Evolutionary conservation across 92 coral and sea anemone genomes (phyloP), one percentile per base, ranked within the genome.

Genomic region (Palythoa grandis): DNA sequence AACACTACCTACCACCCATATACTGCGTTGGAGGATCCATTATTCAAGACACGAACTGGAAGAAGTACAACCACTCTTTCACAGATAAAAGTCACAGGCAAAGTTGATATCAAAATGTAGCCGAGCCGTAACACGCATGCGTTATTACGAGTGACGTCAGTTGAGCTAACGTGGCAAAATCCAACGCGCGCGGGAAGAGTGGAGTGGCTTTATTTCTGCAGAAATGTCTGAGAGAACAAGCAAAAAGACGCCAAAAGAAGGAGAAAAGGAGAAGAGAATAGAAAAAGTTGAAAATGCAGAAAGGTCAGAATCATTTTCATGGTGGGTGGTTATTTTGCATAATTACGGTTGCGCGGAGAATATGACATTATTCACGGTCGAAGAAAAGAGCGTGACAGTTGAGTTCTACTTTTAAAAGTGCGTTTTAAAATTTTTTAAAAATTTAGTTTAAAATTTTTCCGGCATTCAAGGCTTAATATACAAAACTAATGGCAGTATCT

Each of bases 21-120:
- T 88, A 88, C 65, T 83, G 88, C 13, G 74, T 80, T 47, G 91
- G 91, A 76, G 82, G 88, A 88, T 88, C 91, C 91, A 88, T 88
- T 65, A 66, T 76, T 56, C 68, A 47, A 9, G 22, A 53, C 14
- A 75, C 12, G 37, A 48, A 53, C 58, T 67, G 12, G 53, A 35
- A 63, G 25, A 83, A 63, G 50, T 50, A 50, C 4, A 72, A 82
- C 40, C 35, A 52, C 11, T 63, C 74, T 48, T 80, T 80, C 58
- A 66, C 23, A n/a, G 61, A 4, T 7, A 22, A 35, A 80, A 80
- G 37, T 40, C 74, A 47, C 75, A 39, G 73, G 63, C 47, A 79
- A 80, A 80, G 52, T 37, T 65, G 72, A 60, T 65, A 43, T 65
- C 40, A n/a, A 53, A 29, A 22, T 43, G 73, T 39, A 14, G 63